A percentile compares a stretch with the other conserved stretches of the same genome.
These are phyloP conservation scores for Ennomos fuscantarius DNA, from an alignment of 2,888 invertebrate species.

Conservation along the genomic window DNA sequence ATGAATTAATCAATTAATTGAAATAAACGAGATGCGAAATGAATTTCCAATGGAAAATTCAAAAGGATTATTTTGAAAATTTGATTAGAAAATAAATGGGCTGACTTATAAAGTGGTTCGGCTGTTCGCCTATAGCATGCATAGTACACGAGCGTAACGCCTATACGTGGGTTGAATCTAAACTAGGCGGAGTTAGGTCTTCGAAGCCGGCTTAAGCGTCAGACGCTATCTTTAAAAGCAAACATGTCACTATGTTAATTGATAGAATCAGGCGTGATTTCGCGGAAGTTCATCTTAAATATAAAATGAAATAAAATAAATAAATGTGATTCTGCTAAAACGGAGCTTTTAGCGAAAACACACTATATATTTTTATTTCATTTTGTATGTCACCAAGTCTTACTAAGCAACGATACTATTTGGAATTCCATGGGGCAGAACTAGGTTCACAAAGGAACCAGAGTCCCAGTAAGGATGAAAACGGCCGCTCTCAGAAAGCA, in stretches of 20 bases:
- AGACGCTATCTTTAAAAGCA: not conserved
- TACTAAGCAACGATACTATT: no score
- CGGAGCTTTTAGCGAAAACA: no score
- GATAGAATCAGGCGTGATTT: no score
- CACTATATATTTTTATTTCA: no score
- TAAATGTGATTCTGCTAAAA: no score
- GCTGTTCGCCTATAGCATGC: slow-evolving; percentile 10
- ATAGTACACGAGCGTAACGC: slow-evolving; percentile 1
- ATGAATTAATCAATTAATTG: slow-evolving; percentile 35
- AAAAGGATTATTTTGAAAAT: slow-evolving; percentile 37
- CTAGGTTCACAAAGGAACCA: no score
- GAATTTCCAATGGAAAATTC: slow-evolving; percentile 31
- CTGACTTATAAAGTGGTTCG: slow-evolving; percentile 21
- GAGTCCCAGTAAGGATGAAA: no score
- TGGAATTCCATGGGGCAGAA: not conserved
- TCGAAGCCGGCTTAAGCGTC: not conserved
- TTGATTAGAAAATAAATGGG: slow-evolving; percentile 37
- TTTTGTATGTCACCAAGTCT: no score
- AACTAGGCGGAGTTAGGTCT: slow-evolving; percentile 7
- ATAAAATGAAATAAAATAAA: no score
- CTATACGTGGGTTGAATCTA: slow-evolving; percentile 18
- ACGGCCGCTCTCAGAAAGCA: no score
- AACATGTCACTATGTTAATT: no score
- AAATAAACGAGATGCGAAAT: slow-evolving; percentile 36
- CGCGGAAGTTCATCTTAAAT: no score